Base-by-base conservation (phyloP, 1,140 invertebrate species). In the Hylyphantes graminicola region DNA sequence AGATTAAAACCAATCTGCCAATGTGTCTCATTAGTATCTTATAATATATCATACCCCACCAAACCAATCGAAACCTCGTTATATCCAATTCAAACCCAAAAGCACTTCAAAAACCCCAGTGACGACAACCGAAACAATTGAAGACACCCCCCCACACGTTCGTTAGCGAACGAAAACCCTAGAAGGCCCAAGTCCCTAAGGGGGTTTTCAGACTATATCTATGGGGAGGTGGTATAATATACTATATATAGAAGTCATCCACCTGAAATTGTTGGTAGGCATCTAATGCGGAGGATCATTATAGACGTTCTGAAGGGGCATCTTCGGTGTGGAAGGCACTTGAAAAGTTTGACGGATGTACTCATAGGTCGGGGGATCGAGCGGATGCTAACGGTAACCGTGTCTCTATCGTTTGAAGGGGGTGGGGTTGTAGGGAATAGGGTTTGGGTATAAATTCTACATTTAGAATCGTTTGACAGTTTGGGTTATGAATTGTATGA, bases 151-250 rank as follows among this genome's bases (percentile, higher is more conserved):
- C n/a, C n/a, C 10, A 54, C 78, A 35, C 57, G 55, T 81, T 81
- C 79, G 79, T 81, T 81, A 81, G 21, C 79, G 79, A 81, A 73
- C 48, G 67, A 54, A 81, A 81, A 73, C 64, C 63, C 55, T 35
- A 15, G 21, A 70, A 80, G n/a, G 10, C 13, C 17, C 12, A 12
- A 21, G 13, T 55, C 77, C 77, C 64, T 59, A 9, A 70, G 77
- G 77, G 77, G 17, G 51, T 13, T 50, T 50, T 48, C 13, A 19
- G 68, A 53, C 67, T 70, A 53, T 65, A 35, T 53, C 68, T 17
- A 48, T 19, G 50, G 8, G 19, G 67, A n/a, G n/a, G n/a, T n/a
- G 15, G 21, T 53, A 17, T 51, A 53, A n/a, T 70, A 15, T 70
- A 17, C 35, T 53, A 65, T 70, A 51, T 51, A 70, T 70, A 13